A percentile compares a stretch with the other conserved stretches of the same genome.
These are phyloP conservation scores for Ameiurus melas DNA, from an alignment of 2,113 vertebrate species.

Conservation along the genomic window DNA sequence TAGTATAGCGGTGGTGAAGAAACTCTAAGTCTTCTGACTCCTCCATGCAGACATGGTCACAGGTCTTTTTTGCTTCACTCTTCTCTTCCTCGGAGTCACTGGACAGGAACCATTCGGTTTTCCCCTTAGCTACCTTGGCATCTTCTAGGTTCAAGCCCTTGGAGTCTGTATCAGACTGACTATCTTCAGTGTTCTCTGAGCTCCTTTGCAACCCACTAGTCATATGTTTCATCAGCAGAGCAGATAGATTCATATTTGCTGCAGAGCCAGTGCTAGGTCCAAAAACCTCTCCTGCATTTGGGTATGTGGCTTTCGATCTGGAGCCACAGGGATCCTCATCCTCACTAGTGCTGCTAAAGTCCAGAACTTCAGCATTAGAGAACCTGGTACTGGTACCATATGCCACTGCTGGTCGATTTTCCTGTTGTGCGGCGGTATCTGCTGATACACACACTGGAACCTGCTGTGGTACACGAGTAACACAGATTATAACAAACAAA, in stretches of 20 bases:
- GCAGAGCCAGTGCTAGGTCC: neutral
- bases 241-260: constrained; percentile 73
- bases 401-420: constrained; percentile 12
- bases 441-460: neutral
- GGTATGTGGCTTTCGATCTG: constrained; percentile 55
- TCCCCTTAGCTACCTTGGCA: constrained; percentile 29
- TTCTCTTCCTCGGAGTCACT: constrained; percentile 53
- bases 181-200: constrained; percentile 39
- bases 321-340: constrained; percentile 68
- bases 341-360: constrained; percentile 84
- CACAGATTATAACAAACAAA: neutral
- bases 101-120: constrained; percentile 29
- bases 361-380: constrained; percentile 56
- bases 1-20: constrained; percentile 32
- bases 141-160: neutral
- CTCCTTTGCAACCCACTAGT: constrained; percentile 40
- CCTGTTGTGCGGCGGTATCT: neutral
- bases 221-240: constrained; percentile 71
- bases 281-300: constrained; percentile 66
- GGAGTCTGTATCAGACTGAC: constrained; percentile 16
- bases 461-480: constrained; percentile 7
- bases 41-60: constrained; percentile 65
- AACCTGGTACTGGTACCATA: constrained; percentile 12
- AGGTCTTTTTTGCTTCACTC: constrained; percentile 11
- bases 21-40: constrained; percentile 86